Evolutionary conservation across 2,113 vertebrate species (phyloP), one percentile per base, ranked within the genome.

Genomic region (Bufo gargarizans): DNA sequence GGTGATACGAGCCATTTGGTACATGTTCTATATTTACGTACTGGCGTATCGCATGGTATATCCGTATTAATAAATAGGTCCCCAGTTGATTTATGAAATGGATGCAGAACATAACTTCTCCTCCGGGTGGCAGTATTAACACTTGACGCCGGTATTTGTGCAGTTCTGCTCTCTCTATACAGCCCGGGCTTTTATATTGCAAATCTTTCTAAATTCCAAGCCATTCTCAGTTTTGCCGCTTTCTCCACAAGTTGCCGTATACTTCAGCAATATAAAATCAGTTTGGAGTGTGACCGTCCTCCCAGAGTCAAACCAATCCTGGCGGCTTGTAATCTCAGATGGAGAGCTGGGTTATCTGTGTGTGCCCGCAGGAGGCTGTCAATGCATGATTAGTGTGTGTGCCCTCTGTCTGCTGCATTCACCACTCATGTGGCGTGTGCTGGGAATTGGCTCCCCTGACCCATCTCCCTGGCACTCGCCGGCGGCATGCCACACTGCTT

Each of bases 391-490:
- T 69, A 77, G 10, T n/a, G 59, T 71, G 56, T 77, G 80, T 86
- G 63, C 77, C 77, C 49, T 80, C 58, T 49, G 20, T 19, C n/a
- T 22, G 16, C 20, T 63, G 80, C 81, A 16, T 1, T 82, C 33
- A 65, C 58, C 17, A 6, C 43, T 6, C 56, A 10, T 61, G 45
- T n/a, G 50, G 11, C 61, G 45, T 67, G 61, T 53, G 81, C 81
- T 43, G 77, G 77, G 55, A 58, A 80, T 58, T 79, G 19, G n/a
- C 17, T 58, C 77, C 10, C 77, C 33, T 19, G 77, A 19, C 89
- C 55, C 89, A 90, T 89, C 87, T 43, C 90, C 69, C 88, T 88
- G 12, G 82, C 91, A 90, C 4, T 82, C 82, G 87, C 89, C 81
- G 76, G 71, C 88, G 2, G 77, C 92, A 88, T 85, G 86, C 22